These are phyloP conservation scores for Philotrypesis tridentata DNA, from an alignment of 1,140 invertebrate genomes.

Conservation along the genomic window DNA sequence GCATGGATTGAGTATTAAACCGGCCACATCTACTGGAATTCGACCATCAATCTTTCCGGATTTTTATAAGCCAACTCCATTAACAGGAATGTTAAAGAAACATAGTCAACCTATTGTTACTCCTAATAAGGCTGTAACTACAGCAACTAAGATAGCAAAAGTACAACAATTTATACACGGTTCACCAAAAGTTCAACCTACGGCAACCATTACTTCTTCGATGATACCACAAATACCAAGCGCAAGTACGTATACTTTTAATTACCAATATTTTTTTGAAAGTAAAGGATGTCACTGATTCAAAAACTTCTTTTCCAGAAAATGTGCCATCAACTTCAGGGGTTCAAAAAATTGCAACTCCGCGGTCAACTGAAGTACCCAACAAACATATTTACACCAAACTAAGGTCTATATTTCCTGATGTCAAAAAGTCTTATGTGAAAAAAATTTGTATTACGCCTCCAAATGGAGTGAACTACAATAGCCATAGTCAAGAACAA, in stretches of 20 bases:
- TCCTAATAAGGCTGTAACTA: too few species aligned
- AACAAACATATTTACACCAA: slow-evolving; percentile 49
- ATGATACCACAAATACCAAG: too few species aligned
- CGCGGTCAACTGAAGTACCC: background rate
- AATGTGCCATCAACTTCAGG: background rate
- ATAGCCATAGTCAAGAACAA: slow-evolving; percentile 33
- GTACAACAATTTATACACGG: too few species aligned
- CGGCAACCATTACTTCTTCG: too few species aligned
- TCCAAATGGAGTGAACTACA: background rate
- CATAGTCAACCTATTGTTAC: background rate
- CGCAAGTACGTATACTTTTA: too few species aligned
- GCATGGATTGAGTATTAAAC: background rate
- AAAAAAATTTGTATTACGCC: slow-evolving; percentile 56
- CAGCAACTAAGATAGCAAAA: too few species aligned
- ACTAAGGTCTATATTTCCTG: slow-evolving; percentile 61
- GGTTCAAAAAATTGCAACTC: background rate
- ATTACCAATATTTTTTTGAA: background rate
- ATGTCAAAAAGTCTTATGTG: slow-evolving; percentile 68
- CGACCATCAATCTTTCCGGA: background rate
- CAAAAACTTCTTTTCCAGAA: background rate
- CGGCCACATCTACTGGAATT: background rate
- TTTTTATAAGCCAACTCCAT: background rate
- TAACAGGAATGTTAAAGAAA: background rate
- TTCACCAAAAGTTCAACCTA: too few species aligned
- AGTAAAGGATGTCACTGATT: background rate